phyloP scores from a whole-genome alignment of 2,113 vertebrate genomes.

The Chlorocebus sabaeus region DNA sequence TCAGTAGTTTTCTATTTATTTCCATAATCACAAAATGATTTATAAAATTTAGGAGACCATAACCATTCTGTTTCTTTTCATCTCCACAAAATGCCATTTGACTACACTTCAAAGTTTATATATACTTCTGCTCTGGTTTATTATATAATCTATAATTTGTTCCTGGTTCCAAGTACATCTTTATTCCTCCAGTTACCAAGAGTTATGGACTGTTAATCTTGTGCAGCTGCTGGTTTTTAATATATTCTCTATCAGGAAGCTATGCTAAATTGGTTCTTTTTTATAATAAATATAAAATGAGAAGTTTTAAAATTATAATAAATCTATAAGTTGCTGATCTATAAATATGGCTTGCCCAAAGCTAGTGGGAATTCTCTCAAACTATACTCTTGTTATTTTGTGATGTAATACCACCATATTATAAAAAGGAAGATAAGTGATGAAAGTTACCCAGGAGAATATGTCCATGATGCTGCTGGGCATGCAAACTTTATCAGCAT shows the following conservation, averaged over 20 bases:
- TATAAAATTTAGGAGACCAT: neutral
- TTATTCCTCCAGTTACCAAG: neutral
- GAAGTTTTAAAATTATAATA: neutral
- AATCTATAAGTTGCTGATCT: neutral
- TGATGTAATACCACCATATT: neutral
- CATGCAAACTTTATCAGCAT: neutral
- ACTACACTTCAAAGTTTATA: neutral
- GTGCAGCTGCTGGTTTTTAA: neutral
- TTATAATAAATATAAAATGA: neutral
- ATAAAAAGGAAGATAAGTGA: neutral
- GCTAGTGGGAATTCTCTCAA: neutral
- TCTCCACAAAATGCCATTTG: neutral
- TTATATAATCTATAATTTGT: neutral
- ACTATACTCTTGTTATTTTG: constrained; percentile 10
- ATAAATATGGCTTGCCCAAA: neutral
- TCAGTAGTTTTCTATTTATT: neutral
- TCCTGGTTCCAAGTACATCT: neutral
- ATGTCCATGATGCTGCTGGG: neutral
- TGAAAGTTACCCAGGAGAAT: neutral
- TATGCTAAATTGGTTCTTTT: neutral
- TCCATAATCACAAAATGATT: neutral
- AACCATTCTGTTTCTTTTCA: neutral
- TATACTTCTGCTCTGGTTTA: neutral
- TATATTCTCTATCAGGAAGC: neutral
- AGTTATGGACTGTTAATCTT: neutral